phyloP scores from a whole-genome alignment of 1,140 invertebrate species.

The Eupristina koningsbergeri region DNA sequence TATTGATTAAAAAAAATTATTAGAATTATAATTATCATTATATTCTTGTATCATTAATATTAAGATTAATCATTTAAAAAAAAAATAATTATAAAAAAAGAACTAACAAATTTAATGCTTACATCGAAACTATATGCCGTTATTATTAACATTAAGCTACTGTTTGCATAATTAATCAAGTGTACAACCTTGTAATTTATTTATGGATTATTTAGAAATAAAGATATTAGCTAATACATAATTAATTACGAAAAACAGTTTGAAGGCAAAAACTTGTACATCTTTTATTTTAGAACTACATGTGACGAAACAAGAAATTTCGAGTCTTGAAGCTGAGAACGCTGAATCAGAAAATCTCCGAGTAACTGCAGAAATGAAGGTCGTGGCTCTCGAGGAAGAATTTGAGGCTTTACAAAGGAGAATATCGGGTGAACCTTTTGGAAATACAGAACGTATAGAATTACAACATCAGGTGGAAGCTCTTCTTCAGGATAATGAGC shows the following conservation, averaged over 20 bases:
- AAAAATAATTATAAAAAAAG: neutral
- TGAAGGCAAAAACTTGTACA: neutral
- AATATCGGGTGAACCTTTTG: conserved; percentile 44
- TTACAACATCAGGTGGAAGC: conserved; percentile 72
- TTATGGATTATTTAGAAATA: neutral
- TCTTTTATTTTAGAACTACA: conserved; percentile 74
- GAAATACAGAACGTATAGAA: conserved; percentile 71
- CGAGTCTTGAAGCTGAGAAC: conserved; percentile 76
- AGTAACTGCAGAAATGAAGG: conserved; percentile 81
- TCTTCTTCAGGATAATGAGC: conserved; percentile 74
- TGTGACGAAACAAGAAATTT: conserved; percentile 74
- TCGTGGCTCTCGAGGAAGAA: conserved; percentile 81
- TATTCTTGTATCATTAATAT: no score
- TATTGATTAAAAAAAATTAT: no score
- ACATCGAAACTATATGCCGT: neutral
- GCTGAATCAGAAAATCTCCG: conserved; percentile 77
- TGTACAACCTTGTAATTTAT: neutral
- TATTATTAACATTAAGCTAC: neutral
- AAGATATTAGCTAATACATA: neutral
- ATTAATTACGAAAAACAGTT: neutral
- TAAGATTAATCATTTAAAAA: neutral
- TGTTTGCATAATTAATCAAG: neutral
- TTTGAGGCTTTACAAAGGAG: conserved; percentile 71
- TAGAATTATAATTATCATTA: no score
- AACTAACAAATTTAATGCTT: neutral